Conservation (phyloP, 2,888 invertebrate genomes). For the Eilema caniola region DNA sequence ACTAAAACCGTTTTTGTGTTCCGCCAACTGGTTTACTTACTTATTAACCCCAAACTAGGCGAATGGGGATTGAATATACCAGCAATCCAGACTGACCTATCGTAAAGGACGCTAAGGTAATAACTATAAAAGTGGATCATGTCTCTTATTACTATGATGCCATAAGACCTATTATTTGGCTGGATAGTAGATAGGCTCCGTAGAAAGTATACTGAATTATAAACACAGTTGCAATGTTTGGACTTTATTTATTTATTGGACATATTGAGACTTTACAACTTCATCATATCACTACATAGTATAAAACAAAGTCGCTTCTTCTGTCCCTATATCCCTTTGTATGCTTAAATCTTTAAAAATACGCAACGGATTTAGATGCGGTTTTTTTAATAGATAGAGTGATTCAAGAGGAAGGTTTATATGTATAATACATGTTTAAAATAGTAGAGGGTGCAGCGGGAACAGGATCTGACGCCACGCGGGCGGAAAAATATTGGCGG, state of each 20-base stretch:
- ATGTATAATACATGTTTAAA: too few relatives aligned
- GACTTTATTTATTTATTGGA: background rate
- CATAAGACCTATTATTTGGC: background rate
- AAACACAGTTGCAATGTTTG: background rate
- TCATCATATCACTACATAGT: too few relatives aligned
- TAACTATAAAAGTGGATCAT: slow-evolving; percentile 13
- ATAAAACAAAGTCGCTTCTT: too few relatives aligned
- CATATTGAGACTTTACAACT: too few relatives aligned
- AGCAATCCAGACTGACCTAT: background rate
- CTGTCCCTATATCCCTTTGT: too few relatives aligned
- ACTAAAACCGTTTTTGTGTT: slow-evolving; percentile 10
- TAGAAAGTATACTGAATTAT: background rate
- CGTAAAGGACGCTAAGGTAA: background rate
- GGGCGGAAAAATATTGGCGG: too few relatives aligned
- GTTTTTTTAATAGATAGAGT: too few relatives aligned
- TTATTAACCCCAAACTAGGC: slow-evolving; percentile 12
- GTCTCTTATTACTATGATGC: background rate
- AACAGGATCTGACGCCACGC: too few relatives aligned
- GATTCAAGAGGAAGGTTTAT: too few relatives aligned
- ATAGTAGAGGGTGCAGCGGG: too few relatives aligned
- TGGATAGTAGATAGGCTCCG: background rate
- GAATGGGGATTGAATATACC: slow-evolving; percentile 10
- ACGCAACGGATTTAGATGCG: too few relatives aligned
- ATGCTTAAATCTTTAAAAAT: too few relatives aligned
- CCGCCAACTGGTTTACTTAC: background rate